phyloP scores from a whole-genome alignment of 2,797 vertebrate species.

The Lacerta viridis region DNA sequence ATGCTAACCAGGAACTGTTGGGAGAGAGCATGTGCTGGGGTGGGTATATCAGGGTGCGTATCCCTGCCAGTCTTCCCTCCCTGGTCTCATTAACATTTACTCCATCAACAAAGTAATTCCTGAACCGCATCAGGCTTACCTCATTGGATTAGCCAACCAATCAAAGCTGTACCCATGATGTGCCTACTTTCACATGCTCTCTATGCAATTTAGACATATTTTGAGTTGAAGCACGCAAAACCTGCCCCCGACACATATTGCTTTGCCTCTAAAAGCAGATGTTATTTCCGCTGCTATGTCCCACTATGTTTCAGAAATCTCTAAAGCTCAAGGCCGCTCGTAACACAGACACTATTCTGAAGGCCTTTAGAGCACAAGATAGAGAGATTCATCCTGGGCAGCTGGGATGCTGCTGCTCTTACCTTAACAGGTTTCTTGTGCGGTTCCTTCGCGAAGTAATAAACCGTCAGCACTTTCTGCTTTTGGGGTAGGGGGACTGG shows the following conservation, averaged over 20 bases:
- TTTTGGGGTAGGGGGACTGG: conserved; percentile 97
- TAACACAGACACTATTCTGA: neutral
- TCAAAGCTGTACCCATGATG: no score
- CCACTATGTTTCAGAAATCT: neutral
- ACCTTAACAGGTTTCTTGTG: conserved; percentile 98
- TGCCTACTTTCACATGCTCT: neutral
- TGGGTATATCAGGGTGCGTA: fast-evolving
- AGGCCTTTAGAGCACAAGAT: neutral
- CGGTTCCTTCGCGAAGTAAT: conserved; percentile 96
- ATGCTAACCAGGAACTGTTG: conserved; percentile 94
- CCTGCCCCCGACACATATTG: neutral
- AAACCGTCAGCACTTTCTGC: conserved; percentile 96
- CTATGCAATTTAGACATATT: neutral
- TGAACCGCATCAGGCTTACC: neutral
- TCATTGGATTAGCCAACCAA: neutral
- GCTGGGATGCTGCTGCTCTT: conserved; percentile 37
- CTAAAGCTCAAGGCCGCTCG: neutral
- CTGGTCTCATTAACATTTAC: neutral
- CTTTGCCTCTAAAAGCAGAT: neutral
- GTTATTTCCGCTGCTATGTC: neutral
- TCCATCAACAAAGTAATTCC: neutral
- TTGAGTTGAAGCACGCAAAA: neutral
- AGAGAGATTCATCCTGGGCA: neutral
- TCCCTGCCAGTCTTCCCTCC: neutral
- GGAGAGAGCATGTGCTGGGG: conserved; percentile 23